Evolutionary conservation across 2,888 invertebrate genomes (phyloP), one percentile per base, ranked within the genome.

Genomic region (Phymatocera aterrima): DNA sequence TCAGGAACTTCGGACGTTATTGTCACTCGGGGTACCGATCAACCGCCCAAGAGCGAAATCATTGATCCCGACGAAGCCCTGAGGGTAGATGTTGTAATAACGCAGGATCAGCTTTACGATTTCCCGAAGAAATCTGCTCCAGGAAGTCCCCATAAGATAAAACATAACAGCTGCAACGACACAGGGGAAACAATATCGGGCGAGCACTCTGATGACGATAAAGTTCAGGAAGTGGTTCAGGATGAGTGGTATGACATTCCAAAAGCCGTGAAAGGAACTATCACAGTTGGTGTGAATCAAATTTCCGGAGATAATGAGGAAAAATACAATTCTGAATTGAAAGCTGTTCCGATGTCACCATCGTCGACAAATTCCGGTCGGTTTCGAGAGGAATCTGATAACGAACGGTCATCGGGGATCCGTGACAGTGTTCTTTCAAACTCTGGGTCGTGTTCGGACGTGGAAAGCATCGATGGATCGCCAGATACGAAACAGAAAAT

Each of bases 301-400:
- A 78, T 8, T 54, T 70, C 28, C 54, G 78, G 18, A 57, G 54
- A 54, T 12, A 31, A 37, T 1, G 48, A 60, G 3, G 64, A 78
- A 1, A 65, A 65, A 54, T 78, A 70, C 57, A 79, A 18, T 77
- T 65, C 78, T 51, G 79, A 78, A 10, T 12, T 10, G 8, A 77
- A 79, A 12, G 24, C 60, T 10, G 15, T 64, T 2, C 77, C 79
- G 24, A 28, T 40, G 46, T 37, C 43, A n/a, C 37, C 64, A 34
- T 54, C 78, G 3, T 37, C 74, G 21, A 65, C 70, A 4, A 51
- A 48, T 37, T 88, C 88, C 21, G 87, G 88, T 70, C 84, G 84
- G 51, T 83, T 83, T 12, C 84, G 83, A 5, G 83, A 83, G 77
- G 82, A 75, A 12, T 40, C 75, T 5, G 75, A 60, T 12, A 31